Base-by-base conservation (phyloP, 2,888 invertebrate genomes). In the Mermis nigrescens region DNA sequence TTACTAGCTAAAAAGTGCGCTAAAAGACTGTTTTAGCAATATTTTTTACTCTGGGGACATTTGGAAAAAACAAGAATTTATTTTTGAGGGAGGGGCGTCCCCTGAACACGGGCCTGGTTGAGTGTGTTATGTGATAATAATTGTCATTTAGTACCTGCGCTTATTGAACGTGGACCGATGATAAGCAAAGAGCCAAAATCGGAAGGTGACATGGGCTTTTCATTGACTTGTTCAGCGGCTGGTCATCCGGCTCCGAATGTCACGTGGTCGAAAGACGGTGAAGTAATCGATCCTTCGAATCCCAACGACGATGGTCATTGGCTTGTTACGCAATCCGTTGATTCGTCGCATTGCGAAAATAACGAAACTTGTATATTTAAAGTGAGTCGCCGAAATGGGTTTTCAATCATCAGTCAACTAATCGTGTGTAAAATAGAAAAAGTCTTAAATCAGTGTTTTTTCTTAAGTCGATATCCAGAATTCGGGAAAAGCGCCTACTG, bases 231-330 rank as follows among this genome's bases (percentile, higher is more conserved):
- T 61, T 67, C 68, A 55, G 70, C 69, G 2, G 62, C 63, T 19
- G 70, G 70, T 3, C 64, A 65, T 57, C 70, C 70, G 3, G 62
- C 62, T 3, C 70, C 70, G 1, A 55, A 60, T 4, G 62, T 70
- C 15, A 55, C 52, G 0, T 70, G 70, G 70, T 51, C 60, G 31
- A 68, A 68, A 60, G 67, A 70, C 54, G 70, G 66, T 2, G n/a
- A 22, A n/a, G 19, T 15, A 2, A 32, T 59, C 4, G 2, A 38
- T 24, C 4, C 7, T n/a, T 48, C 48, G 4, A 24, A n/a, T 48
- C 19, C 12, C 7, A n/a, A 4, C 19, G 12, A 12, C 4, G 24
- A n/a, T 24, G 24, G 24, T 48, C 48, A 48, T 48, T 24, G 48
- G 48, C 19, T 7, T 38, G 7, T 38, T 38, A 19, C 19, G 12